Percentiles rank a stretch among this genome's conserved stretches.
These are phyloP conservation scores for Coleophora flavipennella DNA, from an alignment of 2,888 invertebrate species.

Conservation along the genomic window DNA sequence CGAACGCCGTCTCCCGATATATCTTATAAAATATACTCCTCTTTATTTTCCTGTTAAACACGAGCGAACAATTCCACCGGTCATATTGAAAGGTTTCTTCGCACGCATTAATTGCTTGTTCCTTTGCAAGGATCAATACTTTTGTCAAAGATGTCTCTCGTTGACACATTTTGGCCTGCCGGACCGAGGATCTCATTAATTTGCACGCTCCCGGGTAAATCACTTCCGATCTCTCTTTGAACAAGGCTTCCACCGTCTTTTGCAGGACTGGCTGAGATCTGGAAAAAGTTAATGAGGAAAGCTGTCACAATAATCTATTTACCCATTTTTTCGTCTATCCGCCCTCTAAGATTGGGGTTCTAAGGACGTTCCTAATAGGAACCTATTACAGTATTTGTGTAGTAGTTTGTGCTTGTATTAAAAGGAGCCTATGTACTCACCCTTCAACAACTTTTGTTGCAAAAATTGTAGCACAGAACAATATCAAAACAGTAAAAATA, in stretches of 20 bases:
- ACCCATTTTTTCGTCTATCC: no score
- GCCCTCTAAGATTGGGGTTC: no score
- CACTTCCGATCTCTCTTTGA: constrained; percentile 42
- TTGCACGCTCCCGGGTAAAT: constrained; percentile 68
- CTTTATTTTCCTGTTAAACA: constrained; percentile 67
- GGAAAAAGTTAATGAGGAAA: constrained; percentile 15
- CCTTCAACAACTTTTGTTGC: constrained; percentile 47
- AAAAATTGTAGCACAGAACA: constrained; percentile 38
- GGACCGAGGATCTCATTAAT: constrained; percentile 70
- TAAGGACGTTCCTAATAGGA: no score
- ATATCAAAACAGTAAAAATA: constrained; percentile 36
- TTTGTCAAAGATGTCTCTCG: constrained; percentile 69
- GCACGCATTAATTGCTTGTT: constrained; percentile 74
- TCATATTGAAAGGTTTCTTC: constrained; percentile 78
- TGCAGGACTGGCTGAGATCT: constrained; percentile 57
- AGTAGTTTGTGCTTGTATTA: no score
- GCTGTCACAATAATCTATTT: no score
- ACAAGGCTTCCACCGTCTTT: constrained; percentile 50
- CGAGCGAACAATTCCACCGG: constrained; percentile 79
- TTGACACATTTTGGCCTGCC: constrained; percentile 76
- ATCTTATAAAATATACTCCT: constrained; percentile 71
- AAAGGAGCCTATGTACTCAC: no score
- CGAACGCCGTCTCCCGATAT: constrained; percentile 80
- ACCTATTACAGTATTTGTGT: no score
- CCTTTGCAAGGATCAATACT: constrained; percentile 69